Evolutionary conservation across 2,113 vertebrate genomes (phyloP).

Genomic region (Canis aureus): DNA sequence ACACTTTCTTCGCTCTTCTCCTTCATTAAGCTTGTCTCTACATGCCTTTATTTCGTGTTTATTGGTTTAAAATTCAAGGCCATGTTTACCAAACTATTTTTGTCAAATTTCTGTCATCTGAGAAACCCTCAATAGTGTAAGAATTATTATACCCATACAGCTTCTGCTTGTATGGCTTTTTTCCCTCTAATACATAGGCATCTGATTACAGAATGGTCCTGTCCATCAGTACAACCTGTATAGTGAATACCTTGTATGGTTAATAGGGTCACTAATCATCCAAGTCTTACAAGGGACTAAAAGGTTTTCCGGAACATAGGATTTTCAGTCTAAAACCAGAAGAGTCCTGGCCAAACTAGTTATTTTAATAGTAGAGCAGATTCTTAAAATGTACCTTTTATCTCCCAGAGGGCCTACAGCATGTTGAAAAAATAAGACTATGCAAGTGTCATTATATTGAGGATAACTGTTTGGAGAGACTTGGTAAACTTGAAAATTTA

Average conservation of each 20-base stretch:
- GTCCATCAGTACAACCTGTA: background rate
- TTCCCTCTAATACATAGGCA: background rate
- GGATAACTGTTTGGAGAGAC: slow-evolving; percentile 93
- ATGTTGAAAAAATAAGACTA: slow-evolving; percentile 93
- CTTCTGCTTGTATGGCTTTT: accelerated
- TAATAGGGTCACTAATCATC: background rate
- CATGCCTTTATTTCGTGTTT: slow-evolving; percentile 19
- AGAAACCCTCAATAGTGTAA: background rate
- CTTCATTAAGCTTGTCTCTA: background rate
- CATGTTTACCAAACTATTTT: slow-evolving; percentile 24
- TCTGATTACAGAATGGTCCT: background rate
- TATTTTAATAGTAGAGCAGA: background rate
- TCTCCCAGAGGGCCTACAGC: slow-evolving; percentile 92
- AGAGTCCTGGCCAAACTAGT: background rate
- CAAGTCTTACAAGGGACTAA: background rate
- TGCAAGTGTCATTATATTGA: slow-evolving; percentile 95
- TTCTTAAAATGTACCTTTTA: background rate
- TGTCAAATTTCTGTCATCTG: background rate
- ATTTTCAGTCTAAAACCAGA: background rate
- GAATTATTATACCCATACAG: background rate
- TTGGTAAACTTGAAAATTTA: slow-evolving; percentile 91
- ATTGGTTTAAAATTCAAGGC: slow-evolving; percentile 31
- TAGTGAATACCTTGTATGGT: background rate
- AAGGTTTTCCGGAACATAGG: background rate
- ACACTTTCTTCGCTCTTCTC: background rate